phyloP scores from a whole-genome alignment of 2,888 invertebrate species.

The Cristatella mucedo region DNA sequence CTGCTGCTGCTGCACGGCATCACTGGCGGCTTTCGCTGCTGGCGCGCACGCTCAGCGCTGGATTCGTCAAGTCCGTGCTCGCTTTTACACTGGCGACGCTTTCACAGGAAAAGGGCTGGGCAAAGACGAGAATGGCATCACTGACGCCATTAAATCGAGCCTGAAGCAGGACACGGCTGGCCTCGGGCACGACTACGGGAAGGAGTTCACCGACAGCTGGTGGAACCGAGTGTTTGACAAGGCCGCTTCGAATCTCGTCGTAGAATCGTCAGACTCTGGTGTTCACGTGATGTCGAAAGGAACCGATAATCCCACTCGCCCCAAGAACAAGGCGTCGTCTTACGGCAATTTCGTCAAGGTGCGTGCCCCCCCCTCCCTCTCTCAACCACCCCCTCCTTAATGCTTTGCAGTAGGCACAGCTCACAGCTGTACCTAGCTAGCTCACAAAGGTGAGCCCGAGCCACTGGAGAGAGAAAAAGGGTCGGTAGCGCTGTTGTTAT shows the following conservation, averaged over 20 bases:
- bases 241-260: constrained; percentile 51
- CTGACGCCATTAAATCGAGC: constrained; percentile 56
- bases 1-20: too few species aligned
- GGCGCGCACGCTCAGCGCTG: too few species aligned
- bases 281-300: constrained; percentile 3
- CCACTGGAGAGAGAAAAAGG: background rate
- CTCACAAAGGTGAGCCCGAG: too few species aligned
- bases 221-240: constrained; percentile 64
- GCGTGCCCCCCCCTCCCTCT: too few species aligned
- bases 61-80: too few species aligned
- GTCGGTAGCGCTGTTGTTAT: background rate
- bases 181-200: constrained; percentile 57
- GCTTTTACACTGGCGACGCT: too few species aligned
- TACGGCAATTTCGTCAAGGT: constrained; percentile 12
- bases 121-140: constrained; percentile 60
- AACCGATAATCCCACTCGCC: background rate
- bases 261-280: constrained; percentile 16
- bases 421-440: too few species aligned
- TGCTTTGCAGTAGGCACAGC: too few species aligned
- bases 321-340: constrained; percentile 9
- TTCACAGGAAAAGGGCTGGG: constrained; percentile 64
- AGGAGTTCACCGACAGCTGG: constrained; percentile 66
- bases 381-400: too few species aligned
- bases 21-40: too few species aligned
- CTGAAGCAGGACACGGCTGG: constrained; percentile 8